These are phyloP conservation scores for Pseudopodoces humilis DNA, from an alignment of 2,113 vertebrate genomes.

Conservation along the genomic window DNA sequence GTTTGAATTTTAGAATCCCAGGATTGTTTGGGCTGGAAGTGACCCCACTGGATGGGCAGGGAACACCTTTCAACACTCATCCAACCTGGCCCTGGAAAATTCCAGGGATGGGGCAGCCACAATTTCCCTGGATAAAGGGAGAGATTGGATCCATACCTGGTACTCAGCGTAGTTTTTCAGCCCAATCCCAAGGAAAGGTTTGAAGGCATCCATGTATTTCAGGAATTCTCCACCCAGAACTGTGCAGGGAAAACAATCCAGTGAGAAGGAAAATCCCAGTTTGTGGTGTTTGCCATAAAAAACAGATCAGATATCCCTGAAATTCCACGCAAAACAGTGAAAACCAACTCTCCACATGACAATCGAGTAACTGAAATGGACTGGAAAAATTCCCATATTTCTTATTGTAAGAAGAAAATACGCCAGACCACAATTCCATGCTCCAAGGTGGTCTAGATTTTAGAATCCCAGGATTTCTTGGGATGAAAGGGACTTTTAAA, in stretches of 20 bases:
- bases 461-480: not conserved
- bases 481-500: not conserved
- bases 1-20: not conserved
- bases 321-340: not conserved
- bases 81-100: not conserved
- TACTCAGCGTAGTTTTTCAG: conserved; percentile 98
- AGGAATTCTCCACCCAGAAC: conserved; percentile 94
- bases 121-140: not conserved
- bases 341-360: not conserved
- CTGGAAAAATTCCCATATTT: not conserved
- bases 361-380: not conserved
- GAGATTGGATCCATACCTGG: conserved; percentile 76
- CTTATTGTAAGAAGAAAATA: not conserved
- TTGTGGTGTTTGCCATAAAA: accelerated
- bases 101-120: not conserved
- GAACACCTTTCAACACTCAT: not conserved
- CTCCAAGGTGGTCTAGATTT: not conserved
- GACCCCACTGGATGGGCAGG: not conserved
- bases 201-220: conserved; percentile 99
- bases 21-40: not conserved
- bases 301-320: no score
- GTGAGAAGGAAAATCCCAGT: not conserved
- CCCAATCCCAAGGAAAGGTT: conserved; percentile 94
- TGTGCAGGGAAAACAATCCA: conserved; percentile 39
- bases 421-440: not conserved